These are phyloP conservation scores for Puntigrus tetrazona DNA, from an alignment of 2,113 vertebrate genomes.

Conservation along the genomic window DNA sequence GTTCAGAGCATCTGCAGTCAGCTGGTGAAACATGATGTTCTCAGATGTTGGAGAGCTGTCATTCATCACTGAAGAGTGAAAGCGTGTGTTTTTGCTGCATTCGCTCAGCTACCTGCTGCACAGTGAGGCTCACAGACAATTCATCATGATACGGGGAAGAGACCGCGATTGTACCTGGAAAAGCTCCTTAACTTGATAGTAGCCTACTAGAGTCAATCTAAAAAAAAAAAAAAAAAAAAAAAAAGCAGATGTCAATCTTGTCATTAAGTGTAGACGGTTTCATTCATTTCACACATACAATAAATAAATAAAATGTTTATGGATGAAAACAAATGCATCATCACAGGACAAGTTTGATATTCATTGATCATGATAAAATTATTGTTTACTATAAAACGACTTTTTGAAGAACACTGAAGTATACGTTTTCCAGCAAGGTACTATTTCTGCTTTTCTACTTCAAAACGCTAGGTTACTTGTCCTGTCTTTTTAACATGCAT, in stretches of 20 bases:
- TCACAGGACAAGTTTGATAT: not conserved
- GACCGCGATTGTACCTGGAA: not conserved
- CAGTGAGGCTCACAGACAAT: not conserved
- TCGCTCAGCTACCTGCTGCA: not conserved
- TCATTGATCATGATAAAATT: not conserved
- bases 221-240: no score
- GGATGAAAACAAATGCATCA: not conserved
- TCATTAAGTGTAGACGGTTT: not conserved
- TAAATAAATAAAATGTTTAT: no score
- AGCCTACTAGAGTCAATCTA: not conserved
- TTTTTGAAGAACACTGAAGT: not conserved
- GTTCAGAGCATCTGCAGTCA: conserved; percentile 60
- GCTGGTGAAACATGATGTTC: conserved; percentile 64
- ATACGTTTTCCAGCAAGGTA: no score
- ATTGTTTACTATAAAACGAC: not conserved
- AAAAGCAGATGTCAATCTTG: not conserved
- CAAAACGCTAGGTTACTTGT: no score
- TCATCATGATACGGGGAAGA: not conserved
- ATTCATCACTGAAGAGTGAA: conserved; percentile 32
- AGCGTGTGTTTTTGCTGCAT: conserved; percentile 18
- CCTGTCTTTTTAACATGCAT: not conserved
- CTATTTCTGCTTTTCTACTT: no score
- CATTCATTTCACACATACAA: not conserved
- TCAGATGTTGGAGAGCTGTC: conserved; percentile 24
- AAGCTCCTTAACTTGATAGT: not conserved